Percentiles rank a stretch among this genome's conserved stretches.
Evolutionary conservation across 2,113 vertebrate genomes (phyloP).

Genomic region (human): DNA sequence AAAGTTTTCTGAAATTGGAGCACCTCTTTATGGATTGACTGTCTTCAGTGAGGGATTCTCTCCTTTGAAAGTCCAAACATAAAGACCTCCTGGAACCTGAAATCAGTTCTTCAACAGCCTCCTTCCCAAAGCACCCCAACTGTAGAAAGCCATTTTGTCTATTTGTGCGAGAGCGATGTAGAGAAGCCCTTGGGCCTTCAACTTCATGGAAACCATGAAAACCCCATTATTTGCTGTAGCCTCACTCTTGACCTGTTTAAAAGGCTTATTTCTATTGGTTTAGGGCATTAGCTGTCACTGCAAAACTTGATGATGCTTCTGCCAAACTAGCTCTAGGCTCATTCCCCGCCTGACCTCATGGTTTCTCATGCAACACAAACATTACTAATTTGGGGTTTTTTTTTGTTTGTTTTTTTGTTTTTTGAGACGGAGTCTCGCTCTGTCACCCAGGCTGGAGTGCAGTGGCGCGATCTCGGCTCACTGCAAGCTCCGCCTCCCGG

Average conservation of each 20-base stretch:
- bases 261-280: background rate
- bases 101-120: background rate
- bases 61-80: background rate
- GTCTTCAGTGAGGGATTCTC: background rate
- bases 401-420: no score
- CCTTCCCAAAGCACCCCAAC: background rate
- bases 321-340: background rate
- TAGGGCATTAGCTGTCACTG: background rate
- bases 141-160: background rate
- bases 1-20: background rate
- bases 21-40: background rate
- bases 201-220: background rate
- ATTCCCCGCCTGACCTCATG: background rate
- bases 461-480: no score
- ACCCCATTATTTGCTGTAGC: background rate
- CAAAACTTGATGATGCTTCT: background rate
- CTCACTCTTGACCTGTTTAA: background rate
- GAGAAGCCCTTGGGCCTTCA: background rate
- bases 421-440: no score
- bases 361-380: background rate
- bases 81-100: background rate
- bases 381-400: background rate
- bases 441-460: no score
- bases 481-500: no score
- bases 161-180: background rate